Evolutionary conservation across 1,140 invertebrate genomes (phyloP).

Genomic region (Aphelinus certus): DNA sequence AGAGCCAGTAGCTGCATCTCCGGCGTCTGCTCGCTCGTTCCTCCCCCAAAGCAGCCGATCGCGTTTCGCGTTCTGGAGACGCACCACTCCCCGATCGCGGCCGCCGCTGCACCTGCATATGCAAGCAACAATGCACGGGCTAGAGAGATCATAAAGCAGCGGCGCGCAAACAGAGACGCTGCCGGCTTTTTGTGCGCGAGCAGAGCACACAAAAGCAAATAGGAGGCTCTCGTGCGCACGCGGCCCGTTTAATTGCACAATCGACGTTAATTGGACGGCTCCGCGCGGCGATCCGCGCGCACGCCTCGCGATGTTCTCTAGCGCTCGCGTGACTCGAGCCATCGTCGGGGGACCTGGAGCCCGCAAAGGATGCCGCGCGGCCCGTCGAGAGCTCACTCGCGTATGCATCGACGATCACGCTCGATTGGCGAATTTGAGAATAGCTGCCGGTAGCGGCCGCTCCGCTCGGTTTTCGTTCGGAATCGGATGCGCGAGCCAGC

Average conservation of each 20-base stretch:
- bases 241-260: conserved; percentile 29
- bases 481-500: too few relatives aligned
- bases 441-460: background rate
- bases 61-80: too few relatives aligned
- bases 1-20: conserved; percentile 11
- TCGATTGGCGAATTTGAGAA: conserved; percentile 1
- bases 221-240: too few relatives aligned
- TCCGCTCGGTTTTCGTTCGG: background rate
- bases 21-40: background rate
- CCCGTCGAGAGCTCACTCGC: background rate
- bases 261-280: conserved; percentile 22
- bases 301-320: too few relatives aligned
- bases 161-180: too few relatives aligned
- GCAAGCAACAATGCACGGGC: too few relatives aligned
- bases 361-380: background rate
- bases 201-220: background rate
- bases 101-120: background rate
- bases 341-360: background rate
- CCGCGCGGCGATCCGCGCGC: too few relatives aligned
- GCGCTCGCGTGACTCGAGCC: conserved; percentile 32
- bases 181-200: too few relatives aligned
- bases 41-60: too few relatives aligned
- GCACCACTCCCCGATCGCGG: background rate
- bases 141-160: too few relatives aligned
- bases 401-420: background rate